Percentiles rank a stretch among this genome's conserved stretches.
phyloP scores from a whole-genome alignment of 2,797 vertebrate genomes.

The Crocodylus rhombifer region DNA sequence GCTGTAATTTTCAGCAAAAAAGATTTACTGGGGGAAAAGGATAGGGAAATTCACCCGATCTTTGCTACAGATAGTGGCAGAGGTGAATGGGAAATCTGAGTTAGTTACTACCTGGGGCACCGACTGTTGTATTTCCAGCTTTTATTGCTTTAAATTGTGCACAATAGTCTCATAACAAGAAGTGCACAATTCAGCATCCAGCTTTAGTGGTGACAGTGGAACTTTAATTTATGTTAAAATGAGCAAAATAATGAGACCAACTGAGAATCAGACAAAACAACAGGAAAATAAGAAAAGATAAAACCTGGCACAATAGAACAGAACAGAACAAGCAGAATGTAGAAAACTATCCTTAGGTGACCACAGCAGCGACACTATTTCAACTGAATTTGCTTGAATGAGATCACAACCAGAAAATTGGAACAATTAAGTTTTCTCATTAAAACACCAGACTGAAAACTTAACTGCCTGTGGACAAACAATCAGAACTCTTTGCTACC shows the following conservation, averaged over 20 bases:
- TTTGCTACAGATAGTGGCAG: background rate
- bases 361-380: background rate
- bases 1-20: background rate
- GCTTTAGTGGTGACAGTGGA: background rate
- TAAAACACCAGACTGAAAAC: background rate
- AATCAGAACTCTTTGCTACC: background rate
- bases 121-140: background rate
- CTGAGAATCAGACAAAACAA: background rate
- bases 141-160: background rate
- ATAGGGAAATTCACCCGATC: background rate
- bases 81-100: background rate
- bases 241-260: conserved; percentile 15
- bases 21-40: rapidly evolving
- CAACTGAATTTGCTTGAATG: background rate
- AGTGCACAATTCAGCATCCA: background rate
- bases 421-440: background rate
- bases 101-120: background rate
- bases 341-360: background rate
- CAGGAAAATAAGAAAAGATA: background rate
- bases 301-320: background rate
- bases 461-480: background rate
- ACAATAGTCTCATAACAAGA: background rate
- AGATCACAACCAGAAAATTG: background rate
- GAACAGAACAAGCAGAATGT: background rate
- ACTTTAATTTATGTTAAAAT: background rate